Percentiles rank a stretch among this genome's conserved stretches.
Evolutionary conservation across 1,140 invertebrate genomes (phyloP).

Genomic region (Cheumatopsyche charites): DNA sequence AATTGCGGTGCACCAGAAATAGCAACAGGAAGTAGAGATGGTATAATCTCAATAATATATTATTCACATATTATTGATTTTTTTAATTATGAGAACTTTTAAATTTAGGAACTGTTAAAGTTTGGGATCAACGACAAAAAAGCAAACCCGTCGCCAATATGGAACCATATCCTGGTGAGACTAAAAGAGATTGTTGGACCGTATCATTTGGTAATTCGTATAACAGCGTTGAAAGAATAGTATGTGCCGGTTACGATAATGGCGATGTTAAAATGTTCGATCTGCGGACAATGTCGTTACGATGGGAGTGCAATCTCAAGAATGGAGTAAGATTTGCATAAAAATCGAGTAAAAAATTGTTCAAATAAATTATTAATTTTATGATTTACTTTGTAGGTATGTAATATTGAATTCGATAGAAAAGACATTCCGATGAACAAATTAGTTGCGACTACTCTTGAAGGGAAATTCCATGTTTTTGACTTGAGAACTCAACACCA

Average conservation of each 20-base stretch:
- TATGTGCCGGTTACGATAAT: slow-evolving; percentile 94
- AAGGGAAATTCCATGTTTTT: slow-evolving; percentile 89
- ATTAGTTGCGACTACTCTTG: slow-evolving; percentile 89
- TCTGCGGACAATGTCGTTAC: slow-evolving; percentile 79
- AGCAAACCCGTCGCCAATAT: slow-evolving; percentile 88
- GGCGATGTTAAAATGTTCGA: slow-evolving; percentile 97
- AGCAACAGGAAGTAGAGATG: slow-evolving; percentile 91
- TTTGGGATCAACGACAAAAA: slow-evolving; percentile 94
- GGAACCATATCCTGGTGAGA: slow-evolving; percentile 67
- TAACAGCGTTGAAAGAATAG: slow-evolving; percentile 81
- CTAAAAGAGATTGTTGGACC: slow-evolving; percentile 82
- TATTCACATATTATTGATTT: not conserved
- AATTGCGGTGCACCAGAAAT: slow-evolving; percentile 93
- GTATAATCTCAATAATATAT: slow-evolving; percentile 56
- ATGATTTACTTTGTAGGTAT: slow-evolving; percentile 67
- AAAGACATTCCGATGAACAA: slow-evolving; percentile 97
- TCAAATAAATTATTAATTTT: slow-evolving; percentile 63
- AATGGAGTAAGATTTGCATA: slow-evolving; percentile 82
- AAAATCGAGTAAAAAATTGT: no score
- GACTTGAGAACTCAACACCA: slow-evolving; percentile 88
- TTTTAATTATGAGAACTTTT: not conserved
- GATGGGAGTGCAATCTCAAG: slow-evolving; percentile 92
- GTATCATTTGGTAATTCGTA: slow-evolving; percentile 89
- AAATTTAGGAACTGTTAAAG: slow-evolving; percentile 82
- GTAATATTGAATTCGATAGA: slow-evolving; percentile 89